Conservation (phyloP, 1,140 invertebrate species). For the Drosophila bocki region DNA sequence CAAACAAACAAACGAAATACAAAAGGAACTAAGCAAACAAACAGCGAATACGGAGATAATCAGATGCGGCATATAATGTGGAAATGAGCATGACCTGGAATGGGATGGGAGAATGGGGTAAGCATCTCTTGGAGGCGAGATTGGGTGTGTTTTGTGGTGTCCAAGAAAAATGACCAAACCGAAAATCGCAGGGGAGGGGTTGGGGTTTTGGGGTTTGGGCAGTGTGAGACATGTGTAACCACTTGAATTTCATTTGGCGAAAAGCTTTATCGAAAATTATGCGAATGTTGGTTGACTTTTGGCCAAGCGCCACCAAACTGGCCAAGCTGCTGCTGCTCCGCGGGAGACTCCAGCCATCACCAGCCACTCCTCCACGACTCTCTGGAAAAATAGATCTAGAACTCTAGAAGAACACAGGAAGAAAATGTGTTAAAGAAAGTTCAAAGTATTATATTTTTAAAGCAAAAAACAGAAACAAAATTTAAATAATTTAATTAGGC, state of each 20-base stretch:
- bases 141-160: constrained; percentile 22
- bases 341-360: constrained; percentile 42
- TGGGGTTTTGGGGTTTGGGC: not conserved
- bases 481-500: too few relatives aligned
- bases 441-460: not conserved
- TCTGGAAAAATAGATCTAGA: constrained; percentile 23
- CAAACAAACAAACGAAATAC: constrained; percentile 47
- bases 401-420: constrained; percentile 2
- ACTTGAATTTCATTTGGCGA: constrained; percentile 83
- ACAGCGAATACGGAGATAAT: constrained; percentile 65
- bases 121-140: constrained; percentile 15
- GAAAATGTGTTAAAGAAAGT: not conserved
- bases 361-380: not conserved
- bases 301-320: constrained; percentile 67
- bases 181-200: constrained; percentile 22
- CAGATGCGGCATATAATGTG: constrained; percentile 81
- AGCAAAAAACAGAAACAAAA: not conserved
- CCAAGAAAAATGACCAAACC: constrained; percentile 68
- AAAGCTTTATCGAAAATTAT: constrained; percentile 84
- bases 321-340: constrained; percentile 51
- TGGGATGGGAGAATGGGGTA: constrained; percentile 4
- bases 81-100: constrained; percentile 64
- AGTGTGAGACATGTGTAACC: constrained; percentile 71
- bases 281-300: constrained; percentile 80
- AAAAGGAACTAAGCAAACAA: constrained; percentile 67